Conservation (phyloP, 2,113 vertebrate species). For the Prunella himalayana region DNA sequence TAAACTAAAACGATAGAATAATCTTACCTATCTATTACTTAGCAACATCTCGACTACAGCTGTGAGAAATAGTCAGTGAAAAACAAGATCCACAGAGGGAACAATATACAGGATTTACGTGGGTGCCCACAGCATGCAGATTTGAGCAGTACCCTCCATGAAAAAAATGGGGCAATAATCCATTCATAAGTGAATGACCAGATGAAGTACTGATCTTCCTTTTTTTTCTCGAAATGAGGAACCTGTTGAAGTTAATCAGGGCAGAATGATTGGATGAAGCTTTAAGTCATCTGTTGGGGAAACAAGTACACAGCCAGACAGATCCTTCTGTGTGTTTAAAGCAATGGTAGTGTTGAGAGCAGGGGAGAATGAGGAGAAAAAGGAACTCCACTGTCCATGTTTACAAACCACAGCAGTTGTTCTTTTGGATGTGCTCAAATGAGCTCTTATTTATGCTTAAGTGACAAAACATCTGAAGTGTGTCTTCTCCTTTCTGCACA, state of each 20-base stretch:
- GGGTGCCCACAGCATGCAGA: neutral
- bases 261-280: constrained; percentile 22
- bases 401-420: neutral
- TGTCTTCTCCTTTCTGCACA: neutral
- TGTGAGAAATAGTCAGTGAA: neutral
- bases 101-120: neutral
- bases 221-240: neutral
- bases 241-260: neutral
- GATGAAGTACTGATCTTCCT: neutral
- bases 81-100: neutral
- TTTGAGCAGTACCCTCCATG: neutral
- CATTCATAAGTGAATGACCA: neutral
- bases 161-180: neutral
- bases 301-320: neutral
- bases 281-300: neutral
- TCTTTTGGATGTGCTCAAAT: neutral
- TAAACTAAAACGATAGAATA: neutral
- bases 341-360: neutral
- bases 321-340: neutral
- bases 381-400: neutral
- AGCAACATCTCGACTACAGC: neutral
- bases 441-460: neutral
- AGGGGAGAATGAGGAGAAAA: neutral
- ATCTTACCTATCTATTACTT: neutral
- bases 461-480: neutral